phyloP scores from a whole-genome alignment of 2,888 invertebrate species.

The Spodoptera exigua region DNA sequence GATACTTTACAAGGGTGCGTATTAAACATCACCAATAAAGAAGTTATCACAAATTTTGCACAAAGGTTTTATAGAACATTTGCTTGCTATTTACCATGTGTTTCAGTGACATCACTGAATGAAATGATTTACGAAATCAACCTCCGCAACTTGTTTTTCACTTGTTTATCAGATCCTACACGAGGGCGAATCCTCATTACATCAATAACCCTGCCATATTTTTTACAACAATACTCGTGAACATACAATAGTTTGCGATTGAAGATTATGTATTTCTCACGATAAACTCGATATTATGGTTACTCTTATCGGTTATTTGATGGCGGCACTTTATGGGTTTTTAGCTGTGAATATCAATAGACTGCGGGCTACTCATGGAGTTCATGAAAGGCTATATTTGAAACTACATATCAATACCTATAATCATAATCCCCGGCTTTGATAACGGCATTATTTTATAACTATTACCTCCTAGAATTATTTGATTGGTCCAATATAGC shows the following conservation, averaged over 20 bases:
- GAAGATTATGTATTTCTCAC: slow-evolving; percentile 56
- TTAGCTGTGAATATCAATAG: slow-evolving; percentile 50
- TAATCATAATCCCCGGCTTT: slow-evolving; percentile 49
- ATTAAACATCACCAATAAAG: too few relatives aligned
- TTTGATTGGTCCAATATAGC: slow-evolving; percentile 13
- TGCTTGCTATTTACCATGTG: too few relatives aligned
- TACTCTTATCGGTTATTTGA: slow-evolving; percentile 58
- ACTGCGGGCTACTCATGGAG: slow-evolving; percentile 25
- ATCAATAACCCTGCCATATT: slow-evolving; percentile 29
- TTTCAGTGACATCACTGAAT: too few relatives aligned
- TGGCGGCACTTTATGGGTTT: slow-evolving; percentile 69
- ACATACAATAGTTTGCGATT: slow-evolving; percentile 22
- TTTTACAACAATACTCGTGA: slow-evolving; percentile 30
- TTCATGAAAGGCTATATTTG: slow-evolving; percentile 48
- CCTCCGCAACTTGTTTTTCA: neutral
- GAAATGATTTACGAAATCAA: too few relatives aligned
- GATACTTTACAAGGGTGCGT: too few relatives aligned
- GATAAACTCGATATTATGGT: slow-evolving; percentile 49
- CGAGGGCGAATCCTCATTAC: slow-evolving; percentile 1
- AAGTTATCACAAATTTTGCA: too few relatives aligned
- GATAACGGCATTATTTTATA: slow-evolving; percentile 46
- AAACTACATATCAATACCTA: slow-evolving; percentile 36
- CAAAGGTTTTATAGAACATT: too few relatives aligned
- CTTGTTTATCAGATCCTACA: slow-evolving; percentile 2
- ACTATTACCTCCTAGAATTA: slow-evolving; percentile 30